Conservation (phyloP, 2,113 vertebrate species). For the Hydropotes inermis region DNA sequence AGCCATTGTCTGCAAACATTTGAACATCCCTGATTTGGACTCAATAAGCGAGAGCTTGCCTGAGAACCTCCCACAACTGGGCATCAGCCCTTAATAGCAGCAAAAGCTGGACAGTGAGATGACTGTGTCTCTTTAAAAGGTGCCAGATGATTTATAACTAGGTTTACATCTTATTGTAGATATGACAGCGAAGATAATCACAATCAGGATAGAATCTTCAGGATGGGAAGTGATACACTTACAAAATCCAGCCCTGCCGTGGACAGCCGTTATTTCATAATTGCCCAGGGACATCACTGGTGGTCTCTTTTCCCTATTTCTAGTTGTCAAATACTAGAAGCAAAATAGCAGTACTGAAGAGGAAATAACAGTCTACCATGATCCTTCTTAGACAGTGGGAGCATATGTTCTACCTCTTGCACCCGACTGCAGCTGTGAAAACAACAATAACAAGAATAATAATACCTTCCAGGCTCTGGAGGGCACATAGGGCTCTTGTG, state of each 20-base stretch:
- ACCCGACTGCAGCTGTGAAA: not conserved
- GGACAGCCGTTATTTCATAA: not conserved
- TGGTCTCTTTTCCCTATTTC: not conserved
- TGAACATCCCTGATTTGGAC: not conserved
- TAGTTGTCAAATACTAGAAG: not conserved
- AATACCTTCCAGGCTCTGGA: not conserved
- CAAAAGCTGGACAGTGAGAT: not conserved
- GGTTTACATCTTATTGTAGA: not conserved
- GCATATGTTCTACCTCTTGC: not conserved
- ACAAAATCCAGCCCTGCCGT: not conserved
- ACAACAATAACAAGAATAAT: not conserved
- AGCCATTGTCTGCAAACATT: not conserved
- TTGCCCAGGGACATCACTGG: not conserved
- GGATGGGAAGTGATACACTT: not conserved
- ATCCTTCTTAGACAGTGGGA: constrained; percentile 24
- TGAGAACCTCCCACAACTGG: not conserved
- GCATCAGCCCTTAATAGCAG: not conserved
- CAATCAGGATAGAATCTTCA: not conserved
- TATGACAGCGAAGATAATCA: not conserved
- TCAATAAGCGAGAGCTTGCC: not conserved
- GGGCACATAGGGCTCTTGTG: not conserved
- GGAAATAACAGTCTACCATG: not conserved
- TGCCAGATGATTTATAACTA: not conserved
- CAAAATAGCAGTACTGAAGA: not conserved
- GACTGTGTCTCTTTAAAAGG: not conserved